Percentiles rank a stretch among this genome's conserved stretches.
These are phyloP conservation scores for Phyto melanocephala DNA, from an alignment of 2,888 invertebrate species.

Conservation along the genomic window DNA sequence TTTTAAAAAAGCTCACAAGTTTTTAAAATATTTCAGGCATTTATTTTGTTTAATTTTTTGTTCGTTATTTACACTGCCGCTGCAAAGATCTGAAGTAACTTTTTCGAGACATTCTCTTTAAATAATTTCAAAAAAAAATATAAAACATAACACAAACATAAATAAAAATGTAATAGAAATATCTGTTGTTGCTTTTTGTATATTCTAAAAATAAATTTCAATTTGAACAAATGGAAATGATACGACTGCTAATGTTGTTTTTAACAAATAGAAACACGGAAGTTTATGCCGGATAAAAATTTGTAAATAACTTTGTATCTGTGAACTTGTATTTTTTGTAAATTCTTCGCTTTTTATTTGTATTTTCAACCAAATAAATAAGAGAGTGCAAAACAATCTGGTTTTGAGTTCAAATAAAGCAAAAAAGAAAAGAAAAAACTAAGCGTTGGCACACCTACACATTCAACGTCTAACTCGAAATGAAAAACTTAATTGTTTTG, in stretches of 20 bases:
- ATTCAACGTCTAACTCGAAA: no score
- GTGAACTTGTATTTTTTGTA: background rate
- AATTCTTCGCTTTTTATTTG: background rate
- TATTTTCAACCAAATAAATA: background rate
- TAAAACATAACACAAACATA: background rate
- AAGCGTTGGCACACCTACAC: background rate
- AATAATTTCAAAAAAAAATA: no score
- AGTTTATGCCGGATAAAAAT: constrained; percentile 7
- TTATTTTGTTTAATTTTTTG: no score
- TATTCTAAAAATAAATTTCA: constrained; percentile 3
- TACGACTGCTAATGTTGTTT: background rate
- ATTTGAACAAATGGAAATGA: background rate
- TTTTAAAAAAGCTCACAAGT: no score
- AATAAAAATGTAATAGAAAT: background rate
- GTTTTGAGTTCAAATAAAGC: background rate
- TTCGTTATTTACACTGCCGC: background rate
- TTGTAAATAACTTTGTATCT: constrained; percentile 1
- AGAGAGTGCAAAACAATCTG: background rate
- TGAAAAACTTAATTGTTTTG: no score
- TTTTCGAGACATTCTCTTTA: background rate
- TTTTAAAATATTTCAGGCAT: no score
- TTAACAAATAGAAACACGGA: background rate
- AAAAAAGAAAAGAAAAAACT: background rate
- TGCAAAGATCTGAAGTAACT: background rate
- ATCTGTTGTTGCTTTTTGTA: background rate